Evolutionary conservation across 2,888 invertebrate species (phyloP), one percentile per base, ranked within the genome.

Genomic region (Leptogaster cylindrica): DNA sequence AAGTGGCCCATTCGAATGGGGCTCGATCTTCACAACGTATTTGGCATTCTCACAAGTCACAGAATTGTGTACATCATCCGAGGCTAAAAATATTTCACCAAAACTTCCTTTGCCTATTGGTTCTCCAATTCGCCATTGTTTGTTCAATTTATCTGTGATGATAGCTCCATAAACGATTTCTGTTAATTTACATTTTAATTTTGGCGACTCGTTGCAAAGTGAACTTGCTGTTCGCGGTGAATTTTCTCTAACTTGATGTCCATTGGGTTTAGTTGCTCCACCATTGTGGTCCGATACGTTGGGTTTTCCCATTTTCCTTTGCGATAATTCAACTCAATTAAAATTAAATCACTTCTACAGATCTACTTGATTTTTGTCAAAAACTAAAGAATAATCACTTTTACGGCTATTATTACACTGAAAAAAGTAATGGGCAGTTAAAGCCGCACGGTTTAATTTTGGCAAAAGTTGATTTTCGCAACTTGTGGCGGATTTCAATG

Each of bases 1-100:
- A 10, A 99, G 83, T 0, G 98, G 98, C 0, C 99, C 99, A 82
- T 95, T 99, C 7, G 87, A 87, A 78, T 93, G 91, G 1, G 95
- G 96, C 79, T 99, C 99, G 73, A 95, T 89, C 83, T 95, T 95
- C 7, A 93, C 88, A 18, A 95, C 93, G 82, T 89, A 93, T 73
- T 88, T 85, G 12, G 92, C 89, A 76, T 88, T 88, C 50, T 85
- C 81, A 69, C 85, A 85, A 7, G 89, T 89, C 23, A 88, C 85
- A 68, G 87, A 87, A 27, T 83, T 82, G 4, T 72, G 70, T n/a
- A 87, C 81, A 67, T 89, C 86, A 76, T 92, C 88, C 2, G 92
- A 92, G 1, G 89, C 92, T 76, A 93, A 82, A 81, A 95, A 96
- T 74, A 97, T 94, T 73, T 95, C 89, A 2, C 97, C 97, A 82